Evolutionary conservation across 2,113 vertebrate species (phyloP), one percentile per base, ranked within the genome.

Genomic region (Edolisoma coerulescens): DNA sequence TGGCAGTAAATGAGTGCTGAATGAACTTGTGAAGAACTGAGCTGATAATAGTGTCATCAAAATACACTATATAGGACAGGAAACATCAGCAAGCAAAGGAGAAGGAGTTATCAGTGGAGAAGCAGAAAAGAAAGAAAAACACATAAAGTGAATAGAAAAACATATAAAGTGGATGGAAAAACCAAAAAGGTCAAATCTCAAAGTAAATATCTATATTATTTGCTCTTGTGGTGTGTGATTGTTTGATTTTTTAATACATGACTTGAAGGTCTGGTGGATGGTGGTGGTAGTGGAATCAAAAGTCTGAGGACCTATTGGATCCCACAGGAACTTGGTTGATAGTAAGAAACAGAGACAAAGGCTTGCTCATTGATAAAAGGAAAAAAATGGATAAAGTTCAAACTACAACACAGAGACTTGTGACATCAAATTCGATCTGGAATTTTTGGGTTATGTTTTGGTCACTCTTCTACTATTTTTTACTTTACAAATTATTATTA

Each of bases 251-350:
- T 71, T 7, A 60, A 27, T 39, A 28, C 6, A 13, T 15, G 20
- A 77, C 16, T 47, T 79, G 16, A 64, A 74, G 12, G 1, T 32
- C 20, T 53, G 7, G 2, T 16, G 7, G 14, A 6, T 9, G 11
- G 7, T 42, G 12, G 4, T 18, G 9, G 7, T 17, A 17, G 21
- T 27, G 14, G 3, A 11, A 47, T 18, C 14, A 26, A 28, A 88
- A 65, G 5, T 44, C 10, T 22, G 17, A 14, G 19, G 7, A 0
- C 1, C 3, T 69, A 18, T 21, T 11, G 3, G 8, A 16, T 4
- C 1, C 3, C 3, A 49, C 6, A 16, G 37, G 24, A 41, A 54
- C 42, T 42, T 84, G 2, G 2, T 20, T 69, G 13, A 9, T n/a
- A 56, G 2, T 2, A 88, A 45, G 28, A 76, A 86, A 45, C 2